Evolutionary conservation across 1,140 invertebrate genomes (phyloP).

Genomic region (Drosophila kurseongensis): DNA sequence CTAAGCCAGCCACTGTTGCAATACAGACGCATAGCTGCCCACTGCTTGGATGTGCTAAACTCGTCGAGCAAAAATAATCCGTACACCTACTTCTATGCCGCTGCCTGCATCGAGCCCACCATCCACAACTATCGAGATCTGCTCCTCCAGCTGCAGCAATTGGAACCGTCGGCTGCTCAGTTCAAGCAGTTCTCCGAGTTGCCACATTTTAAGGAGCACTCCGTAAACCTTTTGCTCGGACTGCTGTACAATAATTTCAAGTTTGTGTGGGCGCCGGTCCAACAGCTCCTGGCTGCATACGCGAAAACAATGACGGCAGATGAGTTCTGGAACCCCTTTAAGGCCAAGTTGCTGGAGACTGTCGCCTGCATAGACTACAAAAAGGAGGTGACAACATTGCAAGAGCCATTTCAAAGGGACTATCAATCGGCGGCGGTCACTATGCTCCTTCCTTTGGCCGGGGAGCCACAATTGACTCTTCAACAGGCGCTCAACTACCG

Average conservation of each 20-base stretch:
- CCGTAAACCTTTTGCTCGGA: slow-evolving; percentile 92
- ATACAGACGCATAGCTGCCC: slow-evolving; percentile 61
- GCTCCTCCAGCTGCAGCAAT: slow-evolving; percentile 89
- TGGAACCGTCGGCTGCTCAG: slow-evolving; percentile 87
- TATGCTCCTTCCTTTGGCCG: slow-evolving; percentile 32
- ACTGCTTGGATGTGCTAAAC: slow-evolving; percentile 59
- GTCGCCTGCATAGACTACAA: slow-evolving; percentile 72
- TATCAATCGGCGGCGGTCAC: slow-evolving; percentile 45
- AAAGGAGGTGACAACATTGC: slow-evolving; percentile 8
- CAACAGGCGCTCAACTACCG: slow-evolving; percentile 88
- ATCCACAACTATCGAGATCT: slow-evolving; percentile 92
- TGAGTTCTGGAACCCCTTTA: slow-evolving; percentile 92
- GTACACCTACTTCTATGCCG: slow-evolving; percentile 89
- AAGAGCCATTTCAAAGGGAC: background rate
- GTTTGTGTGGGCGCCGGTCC: slow-evolving; percentile 93
- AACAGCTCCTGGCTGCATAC: slow-evolving; percentile 90
- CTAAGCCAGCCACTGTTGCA: slow-evolving; percentile 46
- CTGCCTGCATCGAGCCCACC: slow-evolving; percentile 88
- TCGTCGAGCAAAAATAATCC: slow-evolving; percentile 41
- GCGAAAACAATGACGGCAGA: slow-evolving; percentile 88
- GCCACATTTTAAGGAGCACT: slow-evolving; percentile 86
- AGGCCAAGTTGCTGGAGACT: slow-evolving; percentile 87
- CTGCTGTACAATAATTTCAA: slow-evolving; percentile 94
- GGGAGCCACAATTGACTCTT: slow-evolving; percentile 21
- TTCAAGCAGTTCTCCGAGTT: slow-evolving; percentile 86